Conservation (phyloP, 2,797 vertebrate genomes). For the Apogon hyalosoma region DNA sequence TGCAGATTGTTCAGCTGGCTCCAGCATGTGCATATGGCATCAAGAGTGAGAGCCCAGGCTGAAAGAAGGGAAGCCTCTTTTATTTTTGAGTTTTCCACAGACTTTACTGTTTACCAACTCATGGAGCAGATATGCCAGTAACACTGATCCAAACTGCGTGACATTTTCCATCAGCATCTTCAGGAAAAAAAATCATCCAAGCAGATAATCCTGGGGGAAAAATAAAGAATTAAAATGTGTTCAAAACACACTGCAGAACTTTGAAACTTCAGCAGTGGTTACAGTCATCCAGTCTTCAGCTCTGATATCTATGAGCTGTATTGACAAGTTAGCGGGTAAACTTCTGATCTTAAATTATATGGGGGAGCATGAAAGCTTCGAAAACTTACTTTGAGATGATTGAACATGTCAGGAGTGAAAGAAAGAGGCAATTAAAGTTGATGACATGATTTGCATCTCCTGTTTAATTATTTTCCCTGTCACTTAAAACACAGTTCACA, state of each 20-base stretch:
- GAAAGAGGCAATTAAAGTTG: slow-evolving; percentile 47
- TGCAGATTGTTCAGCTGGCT: slow-evolving; percentile 17
- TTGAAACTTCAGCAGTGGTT: neutral
- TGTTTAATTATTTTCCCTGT: slow-evolving; percentile 58
- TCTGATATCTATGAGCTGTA: neutral
- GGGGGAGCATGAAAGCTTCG: slow-evolving; percentile 12
- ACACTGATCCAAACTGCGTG: neutral
- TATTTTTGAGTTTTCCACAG: slow-evolving; percentile 7
- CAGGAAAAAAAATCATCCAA: neutral
- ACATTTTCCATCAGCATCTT: neutral
- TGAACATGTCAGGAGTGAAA: slow-evolving; percentile 49
- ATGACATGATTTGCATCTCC: slow-evolving; percentile 52
- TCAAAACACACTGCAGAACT: neutral
- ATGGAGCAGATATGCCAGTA: slow-evolving; percentile 1
- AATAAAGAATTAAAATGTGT: neutral
- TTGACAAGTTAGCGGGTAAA: slow-evolving; percentile 18
- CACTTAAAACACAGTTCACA: slow-evolving; percentile 38
- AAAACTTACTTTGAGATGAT: slow-evolving; percentile 39
- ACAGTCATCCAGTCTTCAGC: slow-evolving; percentile 1
- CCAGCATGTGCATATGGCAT: neutral
- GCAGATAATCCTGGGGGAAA: neutral
- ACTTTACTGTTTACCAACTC: slow-evolving; percentile 2
- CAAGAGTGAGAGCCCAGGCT: neutral
- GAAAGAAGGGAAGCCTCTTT: neutral
- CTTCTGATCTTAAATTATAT: slow-evolving; percentile 17